Base-by-base conservation (phyloP, 1,140 invertebrate species). In the Zaprionus lachaisei region DNA sequence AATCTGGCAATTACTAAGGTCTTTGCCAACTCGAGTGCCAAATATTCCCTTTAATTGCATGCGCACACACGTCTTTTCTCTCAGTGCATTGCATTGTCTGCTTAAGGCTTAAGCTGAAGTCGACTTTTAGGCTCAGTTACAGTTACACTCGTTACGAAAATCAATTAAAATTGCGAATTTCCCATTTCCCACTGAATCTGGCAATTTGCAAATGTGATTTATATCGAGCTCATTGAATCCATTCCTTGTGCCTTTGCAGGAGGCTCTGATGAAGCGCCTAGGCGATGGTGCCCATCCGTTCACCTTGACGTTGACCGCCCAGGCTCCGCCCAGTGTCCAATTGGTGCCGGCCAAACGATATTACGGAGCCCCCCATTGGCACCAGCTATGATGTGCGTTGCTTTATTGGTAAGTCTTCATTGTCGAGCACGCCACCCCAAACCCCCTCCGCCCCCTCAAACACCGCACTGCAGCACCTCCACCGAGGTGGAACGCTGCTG, bases 311-410 rank as follows among this genome's bases (percentile, higher is more conserved):
- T 94, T 98, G 58, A 96, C 96, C 1, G 95, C 95, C 24, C 93
- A 97, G 69, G 96, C 97, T 34, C 97, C 97, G 31, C 97, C 97
- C 11, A 97, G 97, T 62, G 97, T 98, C 28, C 97, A 97, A 91
- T 93, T 98, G 71, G 97, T 98, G 22, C 97, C 97, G 2, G 97
- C 97, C 6, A 97, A 97, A 89, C 96, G 97, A 84, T 98, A 98
- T 93, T 96, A 95, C 65, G 97, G 97, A 1, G 96, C 97, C 2
- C 2, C 97, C 97, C 0, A 97, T 98, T 61, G 97, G 97, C 14
- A 98, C 97, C 24, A 97, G 96, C 72, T 98, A 98, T 91, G 97
- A 97, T 84, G 92, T 92, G n/a, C 84, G 92, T n/a, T 92, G 92
- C 72, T 92, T 92, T 65, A 92, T 92, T 51, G 92, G 92, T 92